Conservation (phyloP, 2,797 vertebrate species). For the Coracias cyanogaster region DNA sequence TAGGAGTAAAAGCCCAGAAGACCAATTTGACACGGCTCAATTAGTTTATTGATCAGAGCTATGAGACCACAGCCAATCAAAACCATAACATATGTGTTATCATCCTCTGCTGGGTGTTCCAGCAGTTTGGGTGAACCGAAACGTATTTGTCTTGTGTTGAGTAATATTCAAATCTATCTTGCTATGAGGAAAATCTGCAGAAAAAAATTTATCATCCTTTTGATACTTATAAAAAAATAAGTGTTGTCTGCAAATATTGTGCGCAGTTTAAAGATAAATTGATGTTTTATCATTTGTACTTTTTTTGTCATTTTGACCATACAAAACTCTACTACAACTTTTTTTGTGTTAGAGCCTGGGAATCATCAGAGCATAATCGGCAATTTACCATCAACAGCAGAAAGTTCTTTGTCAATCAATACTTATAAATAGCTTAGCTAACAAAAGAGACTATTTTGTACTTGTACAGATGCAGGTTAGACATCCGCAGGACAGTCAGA, state of each 20-base stretch:
- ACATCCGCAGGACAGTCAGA: not conserved
- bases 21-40: conserved; percentile 30
- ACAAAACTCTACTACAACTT: not conserved
- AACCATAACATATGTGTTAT: not conserved
- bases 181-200: not conserved
- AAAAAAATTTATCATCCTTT: not conserved
- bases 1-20: conserved; percentile 35
- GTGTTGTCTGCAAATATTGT: not conserved
- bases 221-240: not conserved
- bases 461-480: not conserved
- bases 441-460: not conserved
- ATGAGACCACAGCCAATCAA: conserved; percentile 26
- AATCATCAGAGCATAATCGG: not conserved
- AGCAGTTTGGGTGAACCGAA: not conserved
- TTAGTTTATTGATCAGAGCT: conserved; percentile 57
- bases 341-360: not conserved
- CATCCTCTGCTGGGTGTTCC: not conserved
- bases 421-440: not conserved
- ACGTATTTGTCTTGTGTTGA: not conserved
- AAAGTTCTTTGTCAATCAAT: not conserved
- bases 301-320: not conserved
- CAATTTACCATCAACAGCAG: not conserved
- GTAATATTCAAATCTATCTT: not conserved
- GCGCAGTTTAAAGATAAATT: not conserved
- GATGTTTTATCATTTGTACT: not conserved